Evolutionary conservation across 2,113 vertebrate genomes (phyloP).

Genomic region (Melanostigma gelatinosum): DNA sequence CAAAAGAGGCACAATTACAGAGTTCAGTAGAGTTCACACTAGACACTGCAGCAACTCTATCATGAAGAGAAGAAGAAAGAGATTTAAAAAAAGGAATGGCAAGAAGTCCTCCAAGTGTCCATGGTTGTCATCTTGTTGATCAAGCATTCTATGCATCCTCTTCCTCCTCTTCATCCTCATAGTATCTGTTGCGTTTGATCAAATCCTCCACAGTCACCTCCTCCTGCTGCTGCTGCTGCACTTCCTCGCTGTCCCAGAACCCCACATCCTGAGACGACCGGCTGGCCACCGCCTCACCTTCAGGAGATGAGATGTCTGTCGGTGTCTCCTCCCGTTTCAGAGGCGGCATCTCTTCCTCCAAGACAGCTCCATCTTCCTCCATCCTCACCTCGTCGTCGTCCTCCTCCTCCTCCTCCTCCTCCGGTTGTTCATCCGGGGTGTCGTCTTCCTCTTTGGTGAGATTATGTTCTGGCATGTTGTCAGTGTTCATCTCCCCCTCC

Average conservation of each 20-base stretch:
- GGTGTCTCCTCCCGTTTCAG: constrained; percentile 56
- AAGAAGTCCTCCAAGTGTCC: constrained; percentile 8
- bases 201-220: constrained; percentile 90
- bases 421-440: constrained; percentile 4
- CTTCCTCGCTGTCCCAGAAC: constrained; percentile 89
- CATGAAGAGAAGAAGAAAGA: constrained; percentile 9
- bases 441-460: constrained; percentile 27
- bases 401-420: constrained; percentile 34
- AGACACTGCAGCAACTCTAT: constrained; percentile 21
- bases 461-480: constrained; percentile 1
- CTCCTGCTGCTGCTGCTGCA: background rate
- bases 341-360: constrained; percentile 52
- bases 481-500: constrained; percentile 41
- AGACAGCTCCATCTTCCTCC: constrained; percentile 54
- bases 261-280: constrained; percentile 87
- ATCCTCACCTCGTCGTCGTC: background rate
- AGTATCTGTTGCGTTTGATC: constrained; percentile 95
- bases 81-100: background rate
- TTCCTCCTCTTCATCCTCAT: constrained; percentile 85
- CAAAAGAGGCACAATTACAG: constrained; percentile 50
- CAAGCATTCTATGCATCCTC: constrained; percentile 35
- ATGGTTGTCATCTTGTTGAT: background rate
- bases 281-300: constrained; percentile 76
- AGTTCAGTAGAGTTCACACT: constrained; percentile 30
- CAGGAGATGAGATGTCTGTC: constrained; percentile 62